Base-by-base conservation (phyloP, 2,888 invertebrate genomes). In the Silvanus unidentatus region DNA sequence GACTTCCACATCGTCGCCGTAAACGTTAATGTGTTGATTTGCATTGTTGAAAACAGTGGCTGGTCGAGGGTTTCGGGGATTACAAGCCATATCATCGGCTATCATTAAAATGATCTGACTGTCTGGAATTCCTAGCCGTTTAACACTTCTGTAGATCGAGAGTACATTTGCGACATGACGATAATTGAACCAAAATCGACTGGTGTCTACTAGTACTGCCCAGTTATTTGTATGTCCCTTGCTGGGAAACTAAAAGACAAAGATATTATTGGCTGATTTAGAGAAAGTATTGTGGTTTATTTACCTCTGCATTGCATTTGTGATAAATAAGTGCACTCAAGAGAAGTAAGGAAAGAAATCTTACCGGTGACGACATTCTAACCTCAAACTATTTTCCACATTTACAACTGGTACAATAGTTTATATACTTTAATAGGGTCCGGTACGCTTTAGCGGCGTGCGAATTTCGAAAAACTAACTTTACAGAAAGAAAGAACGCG, bases 31-130 rank as follows among this genome's bases (percentile, higher is more conserved):
- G 65, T 96, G 92, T 68, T 98, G 93, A 70, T 95, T 90, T 12
- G 94, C 94, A 73, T 98, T 97, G 69, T 99, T 99, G 70, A 93
- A 99, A 10, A 99, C 96, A 1, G 96, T 95, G 0, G 94, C 98
- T 2, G 99, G 98, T 10, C 94, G 78, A 0, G 99, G 98, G 74
- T 99, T 99, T 51, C 99, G 77, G 0, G 97, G 86, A 75, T 99
- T 99, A 66, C 99, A 99, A 0, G 99, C 98, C 95, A 99, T 98
- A 66, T 99, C 98, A 72, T 99, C 99, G 1, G 99, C 98, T 53
- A 99, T 86, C 99, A 99, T 99, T 43, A 99, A 73, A 54, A 99
- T 98, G 44, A 99, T 99, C 71, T 98, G 98, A 45, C 89, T 89
- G 70, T 99, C 98, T 0, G 98, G 98, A 58, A 99, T 98, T n/a